These are phyloP conservation scores for Dendrocincla tyrannina DNA, from an alignment of 2,797 vertebrate genomes.

Conservation along the genomic window DNA sequence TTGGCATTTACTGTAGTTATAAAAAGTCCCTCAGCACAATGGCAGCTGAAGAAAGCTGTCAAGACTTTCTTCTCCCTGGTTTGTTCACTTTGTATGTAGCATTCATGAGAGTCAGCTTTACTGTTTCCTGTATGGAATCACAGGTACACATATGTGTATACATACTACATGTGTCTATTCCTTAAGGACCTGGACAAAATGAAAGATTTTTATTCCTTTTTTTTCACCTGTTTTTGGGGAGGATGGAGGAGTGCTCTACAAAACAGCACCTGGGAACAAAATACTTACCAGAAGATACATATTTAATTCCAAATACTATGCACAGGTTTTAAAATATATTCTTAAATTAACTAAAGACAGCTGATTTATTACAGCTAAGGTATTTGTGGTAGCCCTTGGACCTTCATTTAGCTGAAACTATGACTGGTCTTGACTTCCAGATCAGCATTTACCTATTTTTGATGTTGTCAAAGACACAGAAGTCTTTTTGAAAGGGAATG, in stretches of 20 bases:
- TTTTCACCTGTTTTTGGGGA: not conserved
- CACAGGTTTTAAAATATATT: not conserved
- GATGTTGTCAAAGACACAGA: not conserved
- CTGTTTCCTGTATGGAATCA: not conserved
- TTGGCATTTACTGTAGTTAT: not conserved
- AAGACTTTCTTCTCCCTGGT: not conserved
- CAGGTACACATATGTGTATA: not conserved
- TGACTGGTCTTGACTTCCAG: not conserved
- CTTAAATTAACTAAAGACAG: not conserved
- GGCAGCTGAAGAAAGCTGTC: not conserved
- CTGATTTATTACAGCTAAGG: not conserved
- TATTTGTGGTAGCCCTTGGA: not conserved
- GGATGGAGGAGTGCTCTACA: not conserved
- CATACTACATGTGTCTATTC: not conserved
- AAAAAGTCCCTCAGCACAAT: not conserved
- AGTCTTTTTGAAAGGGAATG: not conserved
- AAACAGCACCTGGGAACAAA: not conserved
- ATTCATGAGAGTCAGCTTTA: not conserved
- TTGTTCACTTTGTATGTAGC: not conserved
- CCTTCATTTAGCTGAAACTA: not conserved
- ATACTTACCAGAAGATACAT: not conserved
- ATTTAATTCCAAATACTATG: not conserved
- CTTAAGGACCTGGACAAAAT: not conserved
- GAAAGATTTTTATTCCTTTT: not conserved
- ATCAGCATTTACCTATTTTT: not conserved